phyloP scores from a whole-genome alignment of 1,140 invertebrate genomes.

The Dolichoris vasculosae region DNA sequence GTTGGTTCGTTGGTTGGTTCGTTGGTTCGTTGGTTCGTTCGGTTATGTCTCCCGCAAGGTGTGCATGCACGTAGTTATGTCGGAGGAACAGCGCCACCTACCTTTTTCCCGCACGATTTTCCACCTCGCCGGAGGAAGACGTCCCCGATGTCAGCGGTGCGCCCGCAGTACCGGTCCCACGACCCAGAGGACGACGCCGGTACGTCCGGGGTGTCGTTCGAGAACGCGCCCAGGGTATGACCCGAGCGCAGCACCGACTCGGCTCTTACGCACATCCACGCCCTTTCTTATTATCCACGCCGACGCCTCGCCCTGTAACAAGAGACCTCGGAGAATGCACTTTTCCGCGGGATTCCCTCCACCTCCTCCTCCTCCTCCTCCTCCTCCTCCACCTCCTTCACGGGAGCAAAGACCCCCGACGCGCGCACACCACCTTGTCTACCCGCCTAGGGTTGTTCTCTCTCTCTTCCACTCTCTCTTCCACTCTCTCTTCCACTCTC shows the following conservation, averaged over 20 bases:
- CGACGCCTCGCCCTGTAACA: not conserved
- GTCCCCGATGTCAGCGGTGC: no score
- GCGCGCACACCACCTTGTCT: not conserved
- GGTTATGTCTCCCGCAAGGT: not conserved
- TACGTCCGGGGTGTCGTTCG: no score
- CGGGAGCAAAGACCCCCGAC: not conserved
- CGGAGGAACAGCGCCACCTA: slow-evolving; percentile 33
- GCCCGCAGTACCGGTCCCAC: no score
- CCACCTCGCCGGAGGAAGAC: not conserved
- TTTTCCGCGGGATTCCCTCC: not conserved
- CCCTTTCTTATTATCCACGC: slow-evolving; percentile 51
- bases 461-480: not conserved
- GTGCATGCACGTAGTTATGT: not conserved
- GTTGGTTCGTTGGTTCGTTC: no score
- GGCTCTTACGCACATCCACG: no score
- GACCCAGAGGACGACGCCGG: no score
- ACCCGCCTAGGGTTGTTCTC: not conserved
- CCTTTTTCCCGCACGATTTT: slow-evolving; percentile 51
- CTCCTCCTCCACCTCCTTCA: not conserved
- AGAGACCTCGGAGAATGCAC: not conserved
- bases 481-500: not conserved
- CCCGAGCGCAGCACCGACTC: no score
- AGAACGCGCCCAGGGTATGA: no score
- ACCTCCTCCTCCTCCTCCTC: not conserved
- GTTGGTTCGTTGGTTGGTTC: no score